These are phyloP conservation scores for Lytechinus pictus DNA, from an alignment of 35 echinoderm and acorn worm genomes.

Conservation along the genomic window DNA sequence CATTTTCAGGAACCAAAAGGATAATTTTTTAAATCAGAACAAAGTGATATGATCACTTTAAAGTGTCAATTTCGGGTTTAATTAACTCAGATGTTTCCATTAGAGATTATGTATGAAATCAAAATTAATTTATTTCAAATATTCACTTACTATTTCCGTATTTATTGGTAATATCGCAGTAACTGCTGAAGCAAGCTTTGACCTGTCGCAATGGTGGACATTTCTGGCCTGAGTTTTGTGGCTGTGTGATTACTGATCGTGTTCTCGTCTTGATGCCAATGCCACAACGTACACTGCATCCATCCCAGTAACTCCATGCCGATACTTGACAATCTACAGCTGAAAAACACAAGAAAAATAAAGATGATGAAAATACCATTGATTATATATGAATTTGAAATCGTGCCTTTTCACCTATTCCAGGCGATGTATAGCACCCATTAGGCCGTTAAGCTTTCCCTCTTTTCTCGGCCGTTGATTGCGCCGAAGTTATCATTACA, in stretches of 20 bases:
- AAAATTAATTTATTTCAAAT: not conserved
- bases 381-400: too few relatives aligned
- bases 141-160: slow-evolving; percentile 58
- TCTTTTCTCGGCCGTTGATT: too few relatives aligned
- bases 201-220: slow-evolving; percentile 72
- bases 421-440: too few relatives aligned
- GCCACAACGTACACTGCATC: slow-evolving; percentile 77
- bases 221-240: slow-evolving; percentile 65
- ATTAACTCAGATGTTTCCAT: too few relatives aligned
- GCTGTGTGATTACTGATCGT: slow-evolving; percentile 50
- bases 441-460: too few relatives aligned
- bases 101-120: too few relatives aligned
- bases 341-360: slow-evolving; percentile 32
- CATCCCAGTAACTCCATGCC: slow-evolving; percentile 84
- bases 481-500: too few relatives aligned
- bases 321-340: slow-evolving; percentile 89
- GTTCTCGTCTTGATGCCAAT: slow-evolving; percentile 69
- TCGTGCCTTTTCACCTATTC: too few relatives aligned
- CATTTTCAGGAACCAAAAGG: too few relatives aligned
- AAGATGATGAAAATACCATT: not conserved
- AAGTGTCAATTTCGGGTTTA: too few relatives aligned
- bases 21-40: too few relatives aligned
- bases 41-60: too few relatives aligned
- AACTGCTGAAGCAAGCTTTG: slow-evolving; percentile 73
- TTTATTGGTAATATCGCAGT: slow-evolving; percentile 58